Conservation (phyloP, 2,113 vertebrate genomes). For the Piprites chloris region DNA sequence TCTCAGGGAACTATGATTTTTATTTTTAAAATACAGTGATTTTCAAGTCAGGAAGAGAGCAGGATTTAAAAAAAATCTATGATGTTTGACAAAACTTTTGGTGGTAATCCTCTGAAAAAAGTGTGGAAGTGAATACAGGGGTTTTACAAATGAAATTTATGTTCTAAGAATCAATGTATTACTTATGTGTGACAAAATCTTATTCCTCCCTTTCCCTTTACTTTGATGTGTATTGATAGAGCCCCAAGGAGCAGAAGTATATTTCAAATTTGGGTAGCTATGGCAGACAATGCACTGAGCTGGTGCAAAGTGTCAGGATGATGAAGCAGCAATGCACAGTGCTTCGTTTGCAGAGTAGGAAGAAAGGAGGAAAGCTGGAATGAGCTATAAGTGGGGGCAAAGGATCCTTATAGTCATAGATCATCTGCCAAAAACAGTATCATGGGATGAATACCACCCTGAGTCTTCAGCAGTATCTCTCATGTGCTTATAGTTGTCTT, state of each 20-base stretch:
- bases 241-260: background rate
- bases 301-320: constrained; percentile 44
- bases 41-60: background rate
- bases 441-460: background rate
- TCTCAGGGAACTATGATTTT: background rate
- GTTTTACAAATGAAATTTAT: background rate
- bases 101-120: background rate
- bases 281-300: background rate
- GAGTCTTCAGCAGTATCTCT: background rate
- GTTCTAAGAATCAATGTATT: background rate
- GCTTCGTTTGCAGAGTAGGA: constrained; percentile 27
- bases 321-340: constrained; percentile 17
- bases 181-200: background rate
- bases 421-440: background rate
- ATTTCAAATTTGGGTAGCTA: constrained; percentile 24
- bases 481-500: background rate
- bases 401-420: constrained; percentile 14
- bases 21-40: background rate
- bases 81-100: background rate
- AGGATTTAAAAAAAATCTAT: background rate
- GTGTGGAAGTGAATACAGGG: background rate
- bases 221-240: background rate
- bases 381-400: constrained; percentile 14
- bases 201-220: constrained; percentile 9
- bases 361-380: constrained; percentile 3